phyloP scores from a whole-genome alignment of 2,888 invertebrate genomes.

The Tenthredo mesomela region DNA sequence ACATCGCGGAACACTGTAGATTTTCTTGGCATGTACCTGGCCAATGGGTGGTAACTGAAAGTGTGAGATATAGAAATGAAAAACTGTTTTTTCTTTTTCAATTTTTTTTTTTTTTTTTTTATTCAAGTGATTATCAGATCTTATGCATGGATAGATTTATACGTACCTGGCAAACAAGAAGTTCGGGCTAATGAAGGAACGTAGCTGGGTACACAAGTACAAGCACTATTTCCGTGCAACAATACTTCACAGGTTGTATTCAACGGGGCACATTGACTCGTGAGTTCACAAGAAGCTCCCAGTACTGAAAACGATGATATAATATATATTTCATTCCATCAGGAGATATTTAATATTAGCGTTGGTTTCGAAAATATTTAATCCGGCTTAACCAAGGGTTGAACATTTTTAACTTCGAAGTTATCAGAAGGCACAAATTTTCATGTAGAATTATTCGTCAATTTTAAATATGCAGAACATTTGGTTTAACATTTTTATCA shows the following conservation, averaged over 20 bases:
- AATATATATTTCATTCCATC: neutral
- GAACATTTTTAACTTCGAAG: neutral
- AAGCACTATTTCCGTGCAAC: neutral
- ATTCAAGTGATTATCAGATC: neutral
- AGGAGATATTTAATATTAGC: neutral
- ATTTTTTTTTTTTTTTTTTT: neutral
- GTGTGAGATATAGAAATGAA: neutral
- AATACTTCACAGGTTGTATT: slow-evolving; percentile 16
- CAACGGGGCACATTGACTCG: neutral
- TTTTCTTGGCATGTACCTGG: slow-evolving; percentile 39
- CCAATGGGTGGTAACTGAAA: slow-evolving; percentile 33
- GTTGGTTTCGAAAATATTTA: neutral
- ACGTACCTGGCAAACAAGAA: slow-evolving; percentile 44
- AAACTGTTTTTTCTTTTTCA: neutral
- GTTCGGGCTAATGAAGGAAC: slow-evolving; percentile 21
- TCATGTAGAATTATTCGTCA: neutral
- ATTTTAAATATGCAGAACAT: neutral
- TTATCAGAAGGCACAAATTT: neutral
- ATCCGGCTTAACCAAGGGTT: neutral
- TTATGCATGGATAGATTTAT: neutral
- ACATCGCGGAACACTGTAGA: slow-evolving; percentile 26
- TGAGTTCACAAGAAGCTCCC: neutral
- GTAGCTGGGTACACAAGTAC: slow-evolving; percentile 10
- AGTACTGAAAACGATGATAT: neutral
- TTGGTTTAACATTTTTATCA: neutral